Base-by-base conservation (phyloP, 2,113 vertebrate genomes). In the Actinemys pallida region DNA sequence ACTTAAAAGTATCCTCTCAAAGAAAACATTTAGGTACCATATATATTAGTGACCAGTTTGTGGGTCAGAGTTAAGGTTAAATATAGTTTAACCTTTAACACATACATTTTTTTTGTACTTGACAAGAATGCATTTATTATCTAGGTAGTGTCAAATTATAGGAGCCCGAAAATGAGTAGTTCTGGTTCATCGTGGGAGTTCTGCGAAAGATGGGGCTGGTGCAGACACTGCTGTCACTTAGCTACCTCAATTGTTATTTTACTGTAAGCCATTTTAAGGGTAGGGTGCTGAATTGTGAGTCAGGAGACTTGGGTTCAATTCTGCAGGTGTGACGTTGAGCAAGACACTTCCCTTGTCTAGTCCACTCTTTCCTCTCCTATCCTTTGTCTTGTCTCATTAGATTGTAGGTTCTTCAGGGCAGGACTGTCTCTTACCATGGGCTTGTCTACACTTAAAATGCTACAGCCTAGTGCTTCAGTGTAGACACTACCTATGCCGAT, bases 141-240 rank as follows among this genome's bases (percentile, higher is more conserved):
- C 14, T 13, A 47, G 24, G 4, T 25, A 7, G 22, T 3, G 4
- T 75, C 20, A 22, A 42, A 42, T 76, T 24, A 39, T 10, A 45
- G 24, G n/a, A 75, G 72, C 39, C 72, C 45, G n/a, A 42, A 75
- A 42, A 39, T 24, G 39, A 22, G 10, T 45, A 25, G 8, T 2
- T 29, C 22, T 12, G 29, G 50, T 1, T 5, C n/a, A 62, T 20
- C 22, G 20, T 19, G 10, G 53, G 56, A 2, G 2, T 27, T 4
- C 10, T 65, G 10, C 5, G 22, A 45, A 22, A 35, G 69, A 39
- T 0, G 56, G 3, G 17, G 45, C 20, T 29, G 53, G 0, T 0
- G n/a, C 1, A 17, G 24, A 19, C 19, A 5, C 10, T 2, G 19
- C 82, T 85, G 84, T 14, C 72, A 0, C 50, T 10, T 50, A 52